Conservation (phyloP, 2,888 invertebrate genomes). For the Celastrina argiolus region DNA sequence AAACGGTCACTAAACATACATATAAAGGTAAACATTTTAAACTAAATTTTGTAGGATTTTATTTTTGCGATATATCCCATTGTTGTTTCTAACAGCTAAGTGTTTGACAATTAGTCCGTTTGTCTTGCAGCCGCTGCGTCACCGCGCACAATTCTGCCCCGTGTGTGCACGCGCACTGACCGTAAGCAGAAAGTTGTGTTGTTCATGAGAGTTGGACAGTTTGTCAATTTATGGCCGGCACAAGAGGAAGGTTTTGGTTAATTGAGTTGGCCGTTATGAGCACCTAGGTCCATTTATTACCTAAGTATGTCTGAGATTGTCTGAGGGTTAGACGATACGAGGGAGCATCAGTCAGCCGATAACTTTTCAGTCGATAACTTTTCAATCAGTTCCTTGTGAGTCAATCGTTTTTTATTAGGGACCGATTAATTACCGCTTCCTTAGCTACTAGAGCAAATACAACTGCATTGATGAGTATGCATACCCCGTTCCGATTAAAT, state of each 20-base stretch:
- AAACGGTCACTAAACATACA: too few relatives aligned
- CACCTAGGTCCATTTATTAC: constrained; percentile 24
- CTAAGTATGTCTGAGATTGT: constrained; percentile 9
- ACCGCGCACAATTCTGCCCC: constrained; percentile 31
- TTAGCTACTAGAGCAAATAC: too few relatives aligned
- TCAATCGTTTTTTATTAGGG: too few relatives aligned
- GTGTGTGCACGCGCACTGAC: constrained; percentile 65
- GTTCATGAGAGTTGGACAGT: constrained; percentile 73
- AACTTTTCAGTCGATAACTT: too few relatives aligned
- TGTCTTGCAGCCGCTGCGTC: constrained; percentile 23
- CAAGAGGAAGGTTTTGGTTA: constrained; percentile 59
- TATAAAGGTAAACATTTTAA: too few relatives aligned
- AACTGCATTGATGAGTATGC: too few relatives aligned
- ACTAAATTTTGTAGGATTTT: background rate
- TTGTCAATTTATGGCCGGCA: constrained; percentile 73
- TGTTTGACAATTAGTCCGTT: background rate
- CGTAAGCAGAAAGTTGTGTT: constrained; percentile 72
- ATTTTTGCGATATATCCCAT: too few relatives aligned
- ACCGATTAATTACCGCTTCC: too few relatives aligned
- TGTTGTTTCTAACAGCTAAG: too few relatives aligned
- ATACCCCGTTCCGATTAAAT: too few relatives aligned
- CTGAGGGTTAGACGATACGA: background rate
- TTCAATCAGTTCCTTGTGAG: too few relatives aligned
- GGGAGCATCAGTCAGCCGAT: background rate
- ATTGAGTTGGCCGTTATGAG: constrained; percentile 51